A percentile compares a stretch with the other conserved stretches of the same genome.
phyloP scores from a whole-genome alignment of 2,888 invertebrate species.

The Noctua janthe region DNA sequence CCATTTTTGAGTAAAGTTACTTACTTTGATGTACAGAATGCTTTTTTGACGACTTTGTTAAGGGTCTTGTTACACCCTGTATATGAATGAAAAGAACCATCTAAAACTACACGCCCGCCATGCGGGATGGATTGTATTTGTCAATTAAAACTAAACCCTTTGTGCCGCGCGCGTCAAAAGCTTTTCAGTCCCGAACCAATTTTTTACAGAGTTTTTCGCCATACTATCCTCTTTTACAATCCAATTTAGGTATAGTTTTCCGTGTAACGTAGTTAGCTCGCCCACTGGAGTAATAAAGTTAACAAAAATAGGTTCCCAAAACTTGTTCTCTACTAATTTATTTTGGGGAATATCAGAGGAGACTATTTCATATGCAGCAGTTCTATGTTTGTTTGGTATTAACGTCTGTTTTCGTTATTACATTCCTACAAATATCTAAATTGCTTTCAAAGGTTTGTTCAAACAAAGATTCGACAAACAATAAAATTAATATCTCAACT shows the following conservation, averaged over 20 bases:
- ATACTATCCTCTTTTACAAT: not conserved
- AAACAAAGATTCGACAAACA: not conserved
- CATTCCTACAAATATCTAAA: not conserved
- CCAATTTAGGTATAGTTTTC: not conserved
- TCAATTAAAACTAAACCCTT: not conserved
- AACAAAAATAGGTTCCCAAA: not conserved
- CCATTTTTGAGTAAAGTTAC: no score
- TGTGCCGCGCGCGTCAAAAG: not conserved
- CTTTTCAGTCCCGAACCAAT: not conserved
- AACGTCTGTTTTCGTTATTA: not conserved
- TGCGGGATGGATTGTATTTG: not conserved
- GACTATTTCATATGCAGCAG: not conserved
- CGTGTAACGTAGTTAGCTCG: not conserved
- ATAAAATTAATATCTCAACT: not conserved
- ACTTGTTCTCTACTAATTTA: not conserved
- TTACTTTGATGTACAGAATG: no score
- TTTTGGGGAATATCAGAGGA: not conserved
- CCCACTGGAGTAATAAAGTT: not conserved
- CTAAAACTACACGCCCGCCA: not conserved
- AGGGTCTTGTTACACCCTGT: no score
- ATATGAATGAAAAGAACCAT: not conserved
- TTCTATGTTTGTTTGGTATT: not conserved
- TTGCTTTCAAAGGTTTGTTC: not conserved
- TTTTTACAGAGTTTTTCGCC: not conserved
- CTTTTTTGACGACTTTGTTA: no score